These are phyloP conservation scores for Macheiramphus alcinus DNA, from an alignment of 2,113 vertebrate species.

Conservation along the genomic window DNA sequence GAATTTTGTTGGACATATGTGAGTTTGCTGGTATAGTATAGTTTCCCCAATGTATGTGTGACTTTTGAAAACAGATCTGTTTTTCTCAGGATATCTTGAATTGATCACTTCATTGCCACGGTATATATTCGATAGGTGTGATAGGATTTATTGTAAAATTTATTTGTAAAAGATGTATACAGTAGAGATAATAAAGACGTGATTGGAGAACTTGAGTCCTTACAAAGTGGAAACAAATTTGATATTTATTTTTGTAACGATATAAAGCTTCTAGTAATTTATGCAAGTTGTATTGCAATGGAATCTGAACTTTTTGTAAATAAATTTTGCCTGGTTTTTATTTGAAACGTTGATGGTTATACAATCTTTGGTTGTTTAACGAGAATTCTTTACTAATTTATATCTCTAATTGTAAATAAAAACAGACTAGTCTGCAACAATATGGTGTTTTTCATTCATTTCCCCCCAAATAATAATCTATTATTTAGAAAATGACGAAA, in stretches of 20 bases:
- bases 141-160: conserved; percentile 85
- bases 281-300: conserved; percentile 99
- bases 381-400: conserved; percentile 99
- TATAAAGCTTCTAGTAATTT: conserved; percentile 96
- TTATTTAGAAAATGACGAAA: neutral
- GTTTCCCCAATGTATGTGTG: conserved; percentile 86
- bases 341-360: conserved; percentile 91
- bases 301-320: conserved; percentile 94
- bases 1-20: conserved; percentile 74
- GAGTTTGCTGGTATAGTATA: conserved; percentile 83
- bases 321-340: conserved; percentile 97
- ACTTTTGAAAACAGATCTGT: conserved; percentile 85
- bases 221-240: conserved; percentile 97
- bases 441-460: conserved; percentile 57
- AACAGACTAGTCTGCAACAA: conserved; percentile 84
- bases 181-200: conserved; percentile 81
- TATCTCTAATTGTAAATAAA: conserved; percentile 99
- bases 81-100: conserved; percentile 95
- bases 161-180: conserved; percentile 87
- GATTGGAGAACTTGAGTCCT: conserved; percentile 89
- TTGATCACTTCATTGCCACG: conserved; percentile 93
- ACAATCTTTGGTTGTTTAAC: conserved; percentile 91
- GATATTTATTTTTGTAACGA: conserved; percentile 99
- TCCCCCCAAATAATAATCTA: neutral
- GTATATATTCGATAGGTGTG: conserved; percentile 87